These are phyloP conservation scores for Lacanobia wlatinum DNA, from an alignment of 2,888 invertebrate genomes.

Conservation along the genomic window DNA sequence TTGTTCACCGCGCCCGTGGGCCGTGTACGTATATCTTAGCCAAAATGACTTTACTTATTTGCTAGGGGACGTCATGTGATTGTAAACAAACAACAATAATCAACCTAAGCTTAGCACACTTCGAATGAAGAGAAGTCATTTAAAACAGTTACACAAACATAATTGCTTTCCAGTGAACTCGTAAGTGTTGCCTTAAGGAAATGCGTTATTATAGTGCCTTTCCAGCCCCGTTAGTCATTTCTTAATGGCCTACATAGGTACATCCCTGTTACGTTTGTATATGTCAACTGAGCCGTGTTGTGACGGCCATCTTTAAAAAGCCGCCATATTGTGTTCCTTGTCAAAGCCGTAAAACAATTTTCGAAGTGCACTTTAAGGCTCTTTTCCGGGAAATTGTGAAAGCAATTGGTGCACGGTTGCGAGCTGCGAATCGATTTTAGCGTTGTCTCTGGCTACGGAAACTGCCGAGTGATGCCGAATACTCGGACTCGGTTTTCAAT, in stretches of 20 bases:
- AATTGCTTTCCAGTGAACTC: conserved; percentile 35
- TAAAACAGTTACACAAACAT: conserved; percentile 33
- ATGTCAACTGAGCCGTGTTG: conserved; percentile 13
- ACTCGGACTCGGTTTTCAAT: neutral
- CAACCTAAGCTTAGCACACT: neutral
- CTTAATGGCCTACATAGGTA: conserved; percentile 41
- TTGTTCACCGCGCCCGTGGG: too few relatives aligned
- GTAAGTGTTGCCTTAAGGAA: conserved; percentile 43
- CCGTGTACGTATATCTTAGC: too few relatives aligned
- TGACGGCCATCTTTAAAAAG: neutral
- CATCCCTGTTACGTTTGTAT: conserved; percentile 17
- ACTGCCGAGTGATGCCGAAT: conserved; percentile 17
- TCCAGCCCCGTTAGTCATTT: conserved; percentile 39
- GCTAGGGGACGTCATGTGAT: neutral
- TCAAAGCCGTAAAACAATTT: conserved; percentile 29
- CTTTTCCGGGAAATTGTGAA: conserved; percentile 21
- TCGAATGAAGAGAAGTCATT: conserved; percentile 15
- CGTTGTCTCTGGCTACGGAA: conserved; percentile 27
- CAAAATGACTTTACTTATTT: too few relatives aligned
- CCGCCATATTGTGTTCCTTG: conserved; percentile 11
- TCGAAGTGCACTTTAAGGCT: conserved; percentile 19
- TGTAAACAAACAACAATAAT: neutral
- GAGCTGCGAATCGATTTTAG: conserved; percentile 35
- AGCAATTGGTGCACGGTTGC: conserved; percentile 5
- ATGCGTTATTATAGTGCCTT: conserved; percentile 37